These are phyloP conservation scores for Homarus americanus DNA, from an alignment of 1,140 invertebrate species.

Conservation along the genomic window DNA sequence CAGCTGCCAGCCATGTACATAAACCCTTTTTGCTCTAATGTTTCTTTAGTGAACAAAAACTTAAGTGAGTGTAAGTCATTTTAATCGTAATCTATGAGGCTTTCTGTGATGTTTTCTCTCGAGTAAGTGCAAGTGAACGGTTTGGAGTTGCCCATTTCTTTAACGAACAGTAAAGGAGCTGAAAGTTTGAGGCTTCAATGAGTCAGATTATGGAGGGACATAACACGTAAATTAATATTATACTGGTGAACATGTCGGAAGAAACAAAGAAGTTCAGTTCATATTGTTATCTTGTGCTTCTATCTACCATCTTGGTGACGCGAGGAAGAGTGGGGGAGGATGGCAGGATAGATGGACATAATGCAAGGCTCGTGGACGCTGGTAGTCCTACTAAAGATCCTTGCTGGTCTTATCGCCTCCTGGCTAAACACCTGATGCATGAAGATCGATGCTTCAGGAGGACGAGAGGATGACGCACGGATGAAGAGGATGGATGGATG, in stretches of 20 bases:
- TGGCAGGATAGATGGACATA: background rate
- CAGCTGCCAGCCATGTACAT: constrained; percentile 51
- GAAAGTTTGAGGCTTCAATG: constrained; percentile 20
- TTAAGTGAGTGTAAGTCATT: constrained; percentile 29
- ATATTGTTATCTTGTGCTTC: background rate
- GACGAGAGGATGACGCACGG: too few species aligned
- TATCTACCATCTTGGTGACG: constrained; percentile 7
- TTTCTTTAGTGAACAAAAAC: constrained; percentile 44
- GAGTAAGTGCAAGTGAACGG: background rate
- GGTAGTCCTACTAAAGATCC: too few species aligned
- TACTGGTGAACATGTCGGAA: background rate
- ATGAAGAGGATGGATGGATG: background rate
- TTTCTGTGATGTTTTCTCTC: constrained; percentile 56
- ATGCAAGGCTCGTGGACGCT: background rate
- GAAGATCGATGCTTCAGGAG: too few species aligned
- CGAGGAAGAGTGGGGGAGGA: background rate
- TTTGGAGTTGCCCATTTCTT: background rate
- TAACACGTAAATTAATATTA: background rate
- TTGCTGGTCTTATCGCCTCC: background rate
- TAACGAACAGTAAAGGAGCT: background rate
- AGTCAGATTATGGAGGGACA: constrained; percentile 10
- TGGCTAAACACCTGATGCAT: too few species aligned
- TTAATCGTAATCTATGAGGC: constrained; percentile 36
- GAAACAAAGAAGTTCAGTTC: too few species aligned
- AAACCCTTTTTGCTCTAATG: constrained; percentile 35